Evolutionary conservation across 2,797 vertebrate genomes (phyloP), one percentile per base, ranked within the genome.

Genomic region (Varecia variegata): DNA sequence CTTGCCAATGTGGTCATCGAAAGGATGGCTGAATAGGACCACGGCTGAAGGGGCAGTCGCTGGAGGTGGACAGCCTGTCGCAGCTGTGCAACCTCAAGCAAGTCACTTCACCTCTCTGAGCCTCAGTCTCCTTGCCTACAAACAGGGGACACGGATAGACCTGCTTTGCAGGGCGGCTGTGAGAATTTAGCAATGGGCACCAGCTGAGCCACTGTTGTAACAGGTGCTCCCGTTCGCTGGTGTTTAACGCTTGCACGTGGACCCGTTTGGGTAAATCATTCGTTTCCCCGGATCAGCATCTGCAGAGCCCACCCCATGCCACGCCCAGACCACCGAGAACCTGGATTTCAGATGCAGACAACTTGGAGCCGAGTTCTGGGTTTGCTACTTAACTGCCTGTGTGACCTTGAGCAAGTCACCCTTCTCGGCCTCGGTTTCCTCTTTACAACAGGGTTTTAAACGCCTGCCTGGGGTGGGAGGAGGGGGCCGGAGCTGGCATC

Each of bases 81-180:
- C n/a, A 30, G 93, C 81, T 76, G 81, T 32, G 81, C 73, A 85
- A 67, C 60, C 40, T 65, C 2, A 0, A 54, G 38, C 27, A 60
- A 52, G 50, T 58, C 83, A 25, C 47, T 18, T 35, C 15, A 12
- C 88, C 79, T 90, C 90, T 67, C 81, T 62, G 62, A 70, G 70
- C 52, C 62, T 67, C 30, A 0, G 0, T 76, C 18, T 32, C 35
- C 89, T 65, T 45, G 62, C 32, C 15, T 65, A 0, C 23, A n/a
- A 35, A 23, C 2, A 0, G 38, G 45, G 15, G 17, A 3, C 0
- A 0, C 32, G 0, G 0, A 14, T 10, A 9, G 67, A 13, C 18
- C n/a, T 7, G 21, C 43, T 32, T 23, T 9, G 54, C 20, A 25
- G 40, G 23, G 25, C 1, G 2, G 30, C 20, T 12, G 50, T 14